Evolutionary conservation across 2,888 invertebrate species (phyloP), one percentile per base, ranked within the genome.

Genomic region (Cordilura impudica): DNA sequence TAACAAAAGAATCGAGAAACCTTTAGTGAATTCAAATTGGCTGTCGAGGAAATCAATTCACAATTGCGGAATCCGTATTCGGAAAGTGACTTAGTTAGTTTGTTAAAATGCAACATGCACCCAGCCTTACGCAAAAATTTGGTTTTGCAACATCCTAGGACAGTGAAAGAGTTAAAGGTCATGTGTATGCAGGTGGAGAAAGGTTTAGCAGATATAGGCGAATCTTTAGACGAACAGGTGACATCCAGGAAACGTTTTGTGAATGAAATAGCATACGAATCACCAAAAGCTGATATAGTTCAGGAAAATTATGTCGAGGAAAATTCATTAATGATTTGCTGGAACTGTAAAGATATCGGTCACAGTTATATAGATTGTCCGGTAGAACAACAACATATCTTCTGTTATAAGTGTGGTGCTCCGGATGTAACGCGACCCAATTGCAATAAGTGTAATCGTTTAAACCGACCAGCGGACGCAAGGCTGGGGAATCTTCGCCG

Each of bases 171-270:
- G 8, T 54, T 54, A 26, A 23, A 16, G 4, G n/a, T 54, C 8
- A 54, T 16, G 23, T 54, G 29, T 54, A 54, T 54, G 54, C 26
- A 54, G 16, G 29, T 54, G 8, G 29, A 54, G 14, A 54, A 54
- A 26, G 54, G 54, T 14, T 54, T 54, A 26, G 29, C 29, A 4
- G 54, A 54, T 23, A 29, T 54, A 14, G 54, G 29, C 4, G 54
- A 12, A 54, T 29, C 23, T n/a, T 12, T 54, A 23, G 26, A 54
- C 26, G 54, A 54, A 10, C 54, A 54, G 14, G 23, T 29, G 29
- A 29, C 5, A 2, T 8, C 29, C 7, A 6, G 29, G 6, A 29
- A 29, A 29, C 29, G 29, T 2, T 29, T 29, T 29, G 29, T 29
- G 1, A 29, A 29, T 5, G 29, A 29, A 5, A 29, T 29, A 4